A percentile compares a stretch with the other conserved stretches of the same genome.
Evolutionary conservation across 2,797 vertebrate species (phyloP).

Genomic region (Perdix hodgsoniae): DNA sequence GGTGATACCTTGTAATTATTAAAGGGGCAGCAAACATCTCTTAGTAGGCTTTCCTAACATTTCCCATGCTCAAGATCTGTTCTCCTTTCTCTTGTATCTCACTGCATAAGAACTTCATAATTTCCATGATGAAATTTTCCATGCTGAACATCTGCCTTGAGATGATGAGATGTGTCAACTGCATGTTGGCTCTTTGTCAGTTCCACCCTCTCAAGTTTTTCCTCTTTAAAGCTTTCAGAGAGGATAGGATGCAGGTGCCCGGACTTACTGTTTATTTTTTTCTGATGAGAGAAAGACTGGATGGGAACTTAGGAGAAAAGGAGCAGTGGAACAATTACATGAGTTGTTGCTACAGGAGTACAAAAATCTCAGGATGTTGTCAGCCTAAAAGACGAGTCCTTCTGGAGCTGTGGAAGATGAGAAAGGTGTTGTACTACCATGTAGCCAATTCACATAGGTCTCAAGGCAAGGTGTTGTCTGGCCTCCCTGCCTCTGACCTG

Average conservation of each 20-base stretch:
- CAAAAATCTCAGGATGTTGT: background rate
- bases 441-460: background rate
- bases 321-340: background rate
- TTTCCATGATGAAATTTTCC: constrained; percentile 9
- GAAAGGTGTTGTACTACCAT: background rate
- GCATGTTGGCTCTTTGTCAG: background rate
- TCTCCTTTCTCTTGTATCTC: background rate
- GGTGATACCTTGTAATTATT: background rate
- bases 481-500: background rate
- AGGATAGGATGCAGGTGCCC: background rate
- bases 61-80: background rate
- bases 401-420: background rate
- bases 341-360: background rate
- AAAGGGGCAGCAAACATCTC: background rate
- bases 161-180: background rate
- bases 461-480: background rate
- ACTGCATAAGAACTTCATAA: background rate
- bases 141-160: background rate
- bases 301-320: background rate
- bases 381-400: background rate
- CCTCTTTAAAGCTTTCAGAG: background rate
- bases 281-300: background rate
- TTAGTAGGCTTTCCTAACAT: background rate
- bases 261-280: background rate
- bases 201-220: background rate